A percentile compares a stretch with the other conserved stretches of the same genome.
phyloP scores from a whole-genome alignment of 53 echinoderm and acorn worm genomes.

The Henricia sp. region DNA sequence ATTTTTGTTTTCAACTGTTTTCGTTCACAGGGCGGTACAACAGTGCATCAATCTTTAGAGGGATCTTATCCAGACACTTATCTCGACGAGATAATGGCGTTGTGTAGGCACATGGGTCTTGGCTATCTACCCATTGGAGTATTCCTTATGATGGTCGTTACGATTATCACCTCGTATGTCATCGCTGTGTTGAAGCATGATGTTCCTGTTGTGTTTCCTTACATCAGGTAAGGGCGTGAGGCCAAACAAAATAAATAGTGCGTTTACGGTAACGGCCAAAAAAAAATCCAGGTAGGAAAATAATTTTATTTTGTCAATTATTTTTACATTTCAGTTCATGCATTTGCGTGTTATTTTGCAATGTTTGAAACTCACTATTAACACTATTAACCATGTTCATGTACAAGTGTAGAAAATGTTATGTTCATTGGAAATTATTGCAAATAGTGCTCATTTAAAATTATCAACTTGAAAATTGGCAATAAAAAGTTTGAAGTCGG shows the following conservation, averaged over 20 bases:
- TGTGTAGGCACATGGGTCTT: slow-evolving; percentile 1
- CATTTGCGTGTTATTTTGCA: no score
- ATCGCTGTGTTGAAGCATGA: slow-evolving; percentile 74
- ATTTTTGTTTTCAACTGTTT: background rate
- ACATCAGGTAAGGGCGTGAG: slow-evolving; percentile 73
- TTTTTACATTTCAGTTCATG: no score
- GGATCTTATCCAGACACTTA: background rate
- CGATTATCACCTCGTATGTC: slow-evolving; percentile 30
- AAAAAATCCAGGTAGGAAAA: background rate
- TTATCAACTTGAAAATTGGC: no score
- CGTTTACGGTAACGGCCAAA: background rate
- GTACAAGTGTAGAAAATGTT: no score
- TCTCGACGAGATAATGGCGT: background rate
- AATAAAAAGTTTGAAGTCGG: no score
- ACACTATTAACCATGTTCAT: no score
- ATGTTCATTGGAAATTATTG: no score
- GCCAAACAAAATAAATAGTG: background rate
- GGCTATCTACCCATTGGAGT: slow-evolving; percentile 24
- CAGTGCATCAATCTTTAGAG: background rate
- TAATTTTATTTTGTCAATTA: no score
- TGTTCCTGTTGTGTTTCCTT: slow-evolving; percentile 80
- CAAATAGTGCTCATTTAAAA: no score
- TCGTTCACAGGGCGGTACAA: background rate
- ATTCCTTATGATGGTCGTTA: slow-evolving; percentile 6
- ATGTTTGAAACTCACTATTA: no score